phyloP scores from a whole-genome alignment of 2,113 vertebrate species.

The Phalacrocorax brasilianus region DNA sequence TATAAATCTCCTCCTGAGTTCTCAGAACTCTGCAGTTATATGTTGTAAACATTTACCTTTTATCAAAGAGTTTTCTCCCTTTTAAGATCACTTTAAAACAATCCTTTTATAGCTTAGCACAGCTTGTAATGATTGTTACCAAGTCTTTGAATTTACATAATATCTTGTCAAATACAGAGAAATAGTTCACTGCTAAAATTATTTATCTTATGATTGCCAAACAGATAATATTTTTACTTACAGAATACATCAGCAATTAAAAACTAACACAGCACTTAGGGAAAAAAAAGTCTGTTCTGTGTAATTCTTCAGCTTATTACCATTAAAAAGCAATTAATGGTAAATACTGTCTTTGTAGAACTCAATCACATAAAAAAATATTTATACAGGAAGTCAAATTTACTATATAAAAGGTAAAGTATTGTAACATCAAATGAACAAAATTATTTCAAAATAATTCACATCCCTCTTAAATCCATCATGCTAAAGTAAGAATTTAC shows the following conservation, averaged over 20 bases:
- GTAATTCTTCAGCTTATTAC: not conserved
- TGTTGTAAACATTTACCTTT: not conserved
- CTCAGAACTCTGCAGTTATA: not conserved
- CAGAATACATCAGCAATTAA: not conserved
- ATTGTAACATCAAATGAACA: not conserved
- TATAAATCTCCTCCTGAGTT: constrained; percentile 19
- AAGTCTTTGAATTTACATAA: not conserved
- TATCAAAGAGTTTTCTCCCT: not conserved
- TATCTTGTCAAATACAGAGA: not conserved
- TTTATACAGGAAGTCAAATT: not conserved
- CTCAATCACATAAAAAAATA: not conserved
- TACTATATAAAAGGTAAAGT: not conserved
- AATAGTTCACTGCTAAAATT: not conserved
- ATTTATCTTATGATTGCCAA: not conserved
- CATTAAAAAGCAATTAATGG: not conserved
- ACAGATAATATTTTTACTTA: not conserved
- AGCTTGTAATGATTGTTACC: not conserved
- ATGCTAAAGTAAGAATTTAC: not conserved
- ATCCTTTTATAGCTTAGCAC: not conserved
- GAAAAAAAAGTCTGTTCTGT: not conserved
- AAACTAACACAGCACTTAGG: not conserved
- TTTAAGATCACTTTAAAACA: not conserved
- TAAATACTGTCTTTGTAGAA: not conserved
- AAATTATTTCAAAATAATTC: not conserved
- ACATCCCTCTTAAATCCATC: not conserved